Conservation (phyloP, 92 coral and sea anemone species). For the Phenganax subtilis region DNA sequence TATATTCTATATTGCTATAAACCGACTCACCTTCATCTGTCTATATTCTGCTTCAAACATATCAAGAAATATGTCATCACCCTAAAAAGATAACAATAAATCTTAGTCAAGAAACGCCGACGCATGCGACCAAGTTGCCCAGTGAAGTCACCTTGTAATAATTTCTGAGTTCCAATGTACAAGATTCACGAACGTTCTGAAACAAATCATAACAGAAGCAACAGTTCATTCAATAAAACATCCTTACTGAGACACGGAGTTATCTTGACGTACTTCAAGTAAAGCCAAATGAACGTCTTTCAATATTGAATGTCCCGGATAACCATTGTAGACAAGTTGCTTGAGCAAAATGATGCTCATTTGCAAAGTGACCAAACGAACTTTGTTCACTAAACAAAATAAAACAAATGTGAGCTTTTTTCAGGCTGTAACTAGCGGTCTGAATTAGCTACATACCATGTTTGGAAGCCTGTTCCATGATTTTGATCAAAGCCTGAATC, state of each 20-base stretch:
- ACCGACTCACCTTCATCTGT: conserved; percentile 70
- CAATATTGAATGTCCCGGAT: conserved; percentile 38
- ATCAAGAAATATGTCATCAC: conserved; percentile 88
- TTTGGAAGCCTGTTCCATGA: conserved; percentile 86
- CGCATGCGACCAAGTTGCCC: too few relatives aligned
- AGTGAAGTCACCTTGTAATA: conserved; percentile 73
- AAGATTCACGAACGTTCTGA: conserved; percentile 90
- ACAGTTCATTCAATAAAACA: background rate
- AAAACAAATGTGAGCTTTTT: background rate
- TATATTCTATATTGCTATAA: background rate
- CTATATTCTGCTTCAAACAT: conserved; percentile 98
- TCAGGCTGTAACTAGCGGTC: background rate
- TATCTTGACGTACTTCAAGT: conserved; percentile 58
- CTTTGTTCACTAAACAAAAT: conserved; percentile 69
- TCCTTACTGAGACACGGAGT: background rate
- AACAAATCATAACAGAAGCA: background rate
- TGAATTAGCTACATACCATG: conserved; percentile 53
- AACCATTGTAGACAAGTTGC: conserved; percentile 66
- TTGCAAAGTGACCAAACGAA: conserved; percentile 85
- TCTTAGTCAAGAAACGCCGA: too few relatives aligned
- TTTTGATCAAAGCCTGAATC: conserved; percentile 69
- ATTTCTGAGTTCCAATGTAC: conserved; percentile 84
- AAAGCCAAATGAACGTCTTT: conserved; percentile 79
- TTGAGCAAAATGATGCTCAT: conserved; percentile 78
- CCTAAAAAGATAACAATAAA: conserved; percentile 45